Evolutionary conservation across 1,140 invertebrate species (phyloP).

Genomic region (Macrostomum lignano): DNA sequence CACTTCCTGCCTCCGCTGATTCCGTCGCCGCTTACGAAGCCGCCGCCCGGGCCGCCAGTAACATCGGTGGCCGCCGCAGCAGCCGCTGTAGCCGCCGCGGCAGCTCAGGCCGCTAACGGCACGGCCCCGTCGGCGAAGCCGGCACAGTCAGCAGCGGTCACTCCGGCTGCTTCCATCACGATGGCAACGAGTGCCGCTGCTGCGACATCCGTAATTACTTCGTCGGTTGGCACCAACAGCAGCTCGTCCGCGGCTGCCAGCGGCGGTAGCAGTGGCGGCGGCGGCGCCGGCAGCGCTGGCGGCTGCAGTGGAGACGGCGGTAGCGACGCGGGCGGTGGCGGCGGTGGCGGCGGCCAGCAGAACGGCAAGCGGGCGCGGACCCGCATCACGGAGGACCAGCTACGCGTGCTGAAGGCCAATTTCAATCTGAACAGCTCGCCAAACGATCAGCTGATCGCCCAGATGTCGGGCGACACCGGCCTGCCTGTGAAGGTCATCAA

Average conservation of each 20-base stretch:
- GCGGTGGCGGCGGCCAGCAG: no score
- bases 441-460: constrained; percentile 63
- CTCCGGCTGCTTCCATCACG: no score
- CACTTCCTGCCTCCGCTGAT: constrained; percentile 6
- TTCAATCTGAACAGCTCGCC: constrained; percentile 97
- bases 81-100: constrained; percentile 8
- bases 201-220: no score
- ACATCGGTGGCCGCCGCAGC: constrained; percentile 27
- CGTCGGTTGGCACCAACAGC: constrained; percentile 6
- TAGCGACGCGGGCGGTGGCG: not conserved
- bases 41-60: constrained; percentile 7
- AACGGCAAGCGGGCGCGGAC: constrained; percentile 70
- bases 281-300: no score
- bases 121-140: constrained; percentile 9
- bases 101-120: constrained; percentile 8
- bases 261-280: constrained; percentile 33
- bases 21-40: constrained; percentile 10
- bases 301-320: no score
- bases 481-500: constrained; percentile 95
- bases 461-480: constrained; percentile 48
- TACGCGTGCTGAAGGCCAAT: constrained; percentile 73
- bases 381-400: constrained; percentile 77
- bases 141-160: constrained; percentile 32
- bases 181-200: constrained; percentile 29
- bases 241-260: constrained; percentile 10